These are phyloP conservation scores for Henicopernis longicauda DNA, from an alignment of 2,113 vertebrate species.

Conservation along the genomic window DNA sequence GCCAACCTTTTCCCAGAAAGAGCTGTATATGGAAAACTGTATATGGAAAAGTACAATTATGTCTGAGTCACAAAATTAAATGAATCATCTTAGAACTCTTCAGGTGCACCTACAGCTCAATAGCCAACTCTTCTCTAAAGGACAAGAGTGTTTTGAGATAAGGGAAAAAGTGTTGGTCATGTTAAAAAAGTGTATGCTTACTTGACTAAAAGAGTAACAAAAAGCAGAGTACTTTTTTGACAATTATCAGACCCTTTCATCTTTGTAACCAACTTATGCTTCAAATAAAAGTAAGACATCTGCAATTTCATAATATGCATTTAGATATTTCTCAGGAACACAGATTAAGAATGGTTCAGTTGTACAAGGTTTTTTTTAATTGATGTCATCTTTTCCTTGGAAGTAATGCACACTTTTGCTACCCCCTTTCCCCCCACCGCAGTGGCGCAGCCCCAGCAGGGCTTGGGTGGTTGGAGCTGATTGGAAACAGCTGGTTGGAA, in stretches of 20 bases:
- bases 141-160: not conserved
- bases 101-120: not conserved
- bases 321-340: not conserved
- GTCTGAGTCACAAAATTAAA: not conserved
- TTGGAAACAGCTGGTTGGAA: not conserved
- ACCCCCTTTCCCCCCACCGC: accelerated
- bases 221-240: not conserved
- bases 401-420: not conserved
- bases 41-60: not conserved
- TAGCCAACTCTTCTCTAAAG: not conserved
- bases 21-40: not conserved
- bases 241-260: not conserved
- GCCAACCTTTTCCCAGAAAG: not conserved
- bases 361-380: not conserved
- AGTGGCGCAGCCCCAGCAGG: accelerated
- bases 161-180: not conserved
- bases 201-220: not conserved
- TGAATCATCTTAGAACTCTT: not conserved
- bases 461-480: too few species aligned
- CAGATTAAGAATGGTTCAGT: not conserved
- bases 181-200: not conserved
- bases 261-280: not conserved
- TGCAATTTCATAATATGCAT: not conserved
- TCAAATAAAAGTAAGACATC: not conserved
- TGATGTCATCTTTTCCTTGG: not conserved